Evolutionary conservation across 37 sponge, comb jelly and placozoan genomes (phyloP), one percentile per base, ranked within the genome.

Genomic region (Spongia lamella): DNA sequence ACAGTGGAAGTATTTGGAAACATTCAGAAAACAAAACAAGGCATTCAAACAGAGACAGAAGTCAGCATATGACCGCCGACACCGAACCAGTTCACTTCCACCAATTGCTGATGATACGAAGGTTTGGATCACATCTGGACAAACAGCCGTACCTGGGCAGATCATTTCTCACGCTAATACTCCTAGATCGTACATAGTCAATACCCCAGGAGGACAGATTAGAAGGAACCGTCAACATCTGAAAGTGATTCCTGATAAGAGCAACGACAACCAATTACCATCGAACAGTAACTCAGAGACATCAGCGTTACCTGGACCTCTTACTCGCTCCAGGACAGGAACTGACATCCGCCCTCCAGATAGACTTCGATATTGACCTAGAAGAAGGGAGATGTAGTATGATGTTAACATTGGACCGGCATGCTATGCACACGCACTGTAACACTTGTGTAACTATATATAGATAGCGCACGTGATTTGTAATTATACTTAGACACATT

Each of bases 1-100:
- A 1, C 9, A 79, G 38, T 86, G 86, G 86, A 27, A 33, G 0
- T 86, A 78, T 35, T 62, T 86, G 53, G 0, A 21, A 15, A 49
- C 7, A 9, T 79, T 86, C 68, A 0, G 70, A 14, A 27, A 68
- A 43, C 26, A 20, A 24, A 43, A 75, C 30, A 19, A 27, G 16
- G 0, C 0, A 11, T 57, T 38, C 53, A 78, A 79, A 53, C 25
- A 29, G 37, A 72, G 39, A 51, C 80, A 86, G 63, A 67, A 74
- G 29, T 19, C 33, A 21, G 58, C 74, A 50, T 79, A 71, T 38
- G 69, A 86, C 33, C 38, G 61, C 17, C 68, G 70, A 32, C 81
- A 86, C 75, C 30, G 63, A 0, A 54, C 47, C 5, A 2, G 26
- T 25, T 51, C 67, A 3, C 20, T 57, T 11, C 39, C 53, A 17